Conservation (phyloP, 2,113 vertebrate genomes). For the Canis aureus region DNA sequence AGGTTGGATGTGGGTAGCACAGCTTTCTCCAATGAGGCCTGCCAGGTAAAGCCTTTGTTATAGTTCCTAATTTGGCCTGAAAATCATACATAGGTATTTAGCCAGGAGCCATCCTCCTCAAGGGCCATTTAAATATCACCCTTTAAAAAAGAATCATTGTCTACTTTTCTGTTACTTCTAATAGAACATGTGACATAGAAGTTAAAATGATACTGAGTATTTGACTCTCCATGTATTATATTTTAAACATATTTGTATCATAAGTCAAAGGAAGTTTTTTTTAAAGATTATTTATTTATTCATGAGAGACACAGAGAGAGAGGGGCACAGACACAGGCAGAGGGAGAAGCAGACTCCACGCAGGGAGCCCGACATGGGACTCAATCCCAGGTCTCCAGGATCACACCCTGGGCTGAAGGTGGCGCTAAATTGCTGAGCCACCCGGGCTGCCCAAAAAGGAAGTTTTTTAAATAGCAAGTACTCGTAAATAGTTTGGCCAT, state of each 20-base stretch:
- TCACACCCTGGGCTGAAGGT: too few relatives aligned
- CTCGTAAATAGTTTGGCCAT: not conserved
- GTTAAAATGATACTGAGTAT: not conserved
- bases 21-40: not conserved
- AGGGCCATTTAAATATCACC: not conserved
- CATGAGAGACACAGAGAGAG: too few relatives aligned
- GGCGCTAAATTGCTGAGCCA: too few relatives aligned
- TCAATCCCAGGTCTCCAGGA: too few relatives aligned
- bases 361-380: too few relatives aligned
- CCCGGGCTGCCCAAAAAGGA: too few relatives aligned
- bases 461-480: not conserved
- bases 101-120: not conserved
- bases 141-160: not conserved
- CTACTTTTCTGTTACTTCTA: not conserved
- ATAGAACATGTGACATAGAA: not conserved
- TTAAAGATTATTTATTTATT: too few relatives aligned
- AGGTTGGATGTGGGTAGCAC: not conserved
- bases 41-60: not conserved
- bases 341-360: too few relatives aligned
- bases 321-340: too few relatives aligned
- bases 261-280: not conserved
- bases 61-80: not conserved
- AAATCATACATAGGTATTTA: not conserved
- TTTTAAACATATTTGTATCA: not conserved
- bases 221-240: not conserved